Base-by-base conservation (phyloP, 2,113 vertebrate genomes). In the Labeo rohita region DNA sequence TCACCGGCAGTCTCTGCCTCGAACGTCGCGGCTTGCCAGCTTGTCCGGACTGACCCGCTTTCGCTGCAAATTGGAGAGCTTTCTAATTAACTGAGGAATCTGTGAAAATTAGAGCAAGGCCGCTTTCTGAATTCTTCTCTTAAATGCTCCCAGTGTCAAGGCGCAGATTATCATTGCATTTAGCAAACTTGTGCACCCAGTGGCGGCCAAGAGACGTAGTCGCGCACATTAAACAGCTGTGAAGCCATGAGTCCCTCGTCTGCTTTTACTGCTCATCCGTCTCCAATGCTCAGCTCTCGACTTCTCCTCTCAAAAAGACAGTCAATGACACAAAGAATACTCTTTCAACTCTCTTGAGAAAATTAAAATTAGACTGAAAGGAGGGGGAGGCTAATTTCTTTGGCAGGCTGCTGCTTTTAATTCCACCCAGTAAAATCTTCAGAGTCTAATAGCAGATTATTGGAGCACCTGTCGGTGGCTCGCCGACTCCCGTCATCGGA, bases 41-140 rank as follows among this genome's bases (percentile, higher is more conserved):
- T 93, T 95, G 94, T 95, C 93, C 84, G 95, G 93, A 93, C 93
- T 82, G 72, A 95, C 93, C 93, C 75, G 88, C 92, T 90, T 95
- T 93, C 91, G 89, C 91, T 91, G 94, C 91, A 94, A 94, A 92
- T 94, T 91, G 88, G 89, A 94, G 94, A 90, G 92, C 93, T 94
- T 95, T 95, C 94, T 96, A 95, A 96, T 96, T 96, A 95, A 93
- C 89, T 80, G 90, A 93, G 93, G 92, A 87, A 94, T 93, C 91
- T 94, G 92, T 92, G 36, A 93, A 85, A 95, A 95, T 93, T 91
- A 94, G 93, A 95, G 91, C 63, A 77, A 74, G 89, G 92, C 91
- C 39, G 84, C 90, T 94, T 65, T 72, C 90, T 91, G 92, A 93
- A 59, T 59, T 21, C 92, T 91, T 93, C 91, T 89, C 93, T 73